Evolutionary conservation across 2,113 vertebrate genomes (phyloP), one percentile per base, ranked within the genome.

Genomic region (Brevimyrus niger): DNA sequence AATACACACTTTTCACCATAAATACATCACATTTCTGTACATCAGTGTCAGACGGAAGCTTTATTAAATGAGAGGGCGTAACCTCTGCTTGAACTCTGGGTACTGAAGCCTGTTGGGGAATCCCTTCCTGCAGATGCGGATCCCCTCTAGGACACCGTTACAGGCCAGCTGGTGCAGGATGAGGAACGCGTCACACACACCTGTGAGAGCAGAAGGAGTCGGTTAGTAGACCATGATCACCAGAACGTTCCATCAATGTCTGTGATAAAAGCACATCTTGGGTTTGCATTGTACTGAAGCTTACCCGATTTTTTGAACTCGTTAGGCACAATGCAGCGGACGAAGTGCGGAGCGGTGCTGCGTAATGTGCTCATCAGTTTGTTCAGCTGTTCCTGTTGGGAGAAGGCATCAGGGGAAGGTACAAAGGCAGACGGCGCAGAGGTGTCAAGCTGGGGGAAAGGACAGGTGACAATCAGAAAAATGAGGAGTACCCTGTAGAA

Each of bases 61-160:
- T 87, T n/a, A 9, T 42, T 80, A 82, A 48, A 44, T 10, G 19
- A 35, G 10, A 4, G 27, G 86, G 13, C 90, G 92, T 93, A 89
- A 98, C 96, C 97, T 96, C 92, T 97, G 97, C 88, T 97, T 96
- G 94, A 98, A 98, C 90, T 98, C 95, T 94, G 98, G 97, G 94
- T 98, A 98, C 82, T 97, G 97, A 53, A 97, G 95, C 90, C 97
- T 96, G 92, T 98, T 98, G 90, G 96, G 97, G 91, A 98, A 98
- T 89, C 97, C 97, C 84, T 97, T 97, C 91, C 97, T 96, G 91
- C 97, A 98, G 93, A 98, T 98, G 2, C 97, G 96, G 91, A 98
- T 97, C 83, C 97, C 97, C 91, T 97, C 97, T 1, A 97, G 92
- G 3, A 97, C 97, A 2, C 97, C 97, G 0, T 97, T 98, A 91